Conservation (phyloP, 2,113 vertebrate genomes). For the Arothron firmamentum region DNA sequence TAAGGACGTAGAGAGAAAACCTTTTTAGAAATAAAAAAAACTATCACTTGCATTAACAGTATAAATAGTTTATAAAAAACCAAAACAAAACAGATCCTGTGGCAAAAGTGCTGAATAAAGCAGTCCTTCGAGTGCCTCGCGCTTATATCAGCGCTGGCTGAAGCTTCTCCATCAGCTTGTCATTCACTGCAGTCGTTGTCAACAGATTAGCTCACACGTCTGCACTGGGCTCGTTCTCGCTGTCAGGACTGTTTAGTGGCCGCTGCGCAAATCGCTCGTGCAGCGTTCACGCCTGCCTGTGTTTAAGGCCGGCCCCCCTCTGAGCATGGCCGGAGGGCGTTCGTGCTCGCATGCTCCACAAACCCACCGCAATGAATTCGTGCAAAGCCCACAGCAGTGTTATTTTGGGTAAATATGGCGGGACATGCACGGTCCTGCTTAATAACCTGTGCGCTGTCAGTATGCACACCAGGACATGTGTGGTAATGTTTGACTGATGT, state of each 20-base stretch:
- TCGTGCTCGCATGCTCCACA: not conserved
- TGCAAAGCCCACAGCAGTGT: not conserved
- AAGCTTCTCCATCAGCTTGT: too few relatives aligned
- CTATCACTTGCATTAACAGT: too few relatives aligned
- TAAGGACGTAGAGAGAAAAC: too few relatives aligned
- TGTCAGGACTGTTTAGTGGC: conserved; percentile 1
- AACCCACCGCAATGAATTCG: conserved; percentile 5
- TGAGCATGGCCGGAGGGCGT: conserved; percentile 14
- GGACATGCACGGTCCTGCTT: conserved; percentile 25
- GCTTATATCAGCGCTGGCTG: too few relatives aligned
- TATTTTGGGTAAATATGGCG: conserved; percentile 7
- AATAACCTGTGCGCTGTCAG: conserved; percentile 19
- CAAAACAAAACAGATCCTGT: not conserved
- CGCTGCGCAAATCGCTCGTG: not conserved
- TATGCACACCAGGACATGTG: not conserved
- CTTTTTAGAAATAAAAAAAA: too few relatives aligned
- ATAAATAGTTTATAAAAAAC: too few relatives aligned
- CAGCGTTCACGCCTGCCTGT: conserved; percentile 6
- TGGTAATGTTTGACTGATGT: conserved; percentile 16
- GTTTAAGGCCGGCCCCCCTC: not conserved
- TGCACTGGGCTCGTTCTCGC: conserved; percentile 4
- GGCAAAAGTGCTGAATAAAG: not conserved
- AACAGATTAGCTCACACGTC: too few relatives aligned
- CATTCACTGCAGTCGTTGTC: too few relatives aligned
- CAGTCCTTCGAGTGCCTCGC: too few relatives aligned